Evolutionary conservation across 2,113 vertebrate genomes (phyloP), one percentile per base, ranked within the genome.

Genomic region (Grammomys surdaster): DNA sequence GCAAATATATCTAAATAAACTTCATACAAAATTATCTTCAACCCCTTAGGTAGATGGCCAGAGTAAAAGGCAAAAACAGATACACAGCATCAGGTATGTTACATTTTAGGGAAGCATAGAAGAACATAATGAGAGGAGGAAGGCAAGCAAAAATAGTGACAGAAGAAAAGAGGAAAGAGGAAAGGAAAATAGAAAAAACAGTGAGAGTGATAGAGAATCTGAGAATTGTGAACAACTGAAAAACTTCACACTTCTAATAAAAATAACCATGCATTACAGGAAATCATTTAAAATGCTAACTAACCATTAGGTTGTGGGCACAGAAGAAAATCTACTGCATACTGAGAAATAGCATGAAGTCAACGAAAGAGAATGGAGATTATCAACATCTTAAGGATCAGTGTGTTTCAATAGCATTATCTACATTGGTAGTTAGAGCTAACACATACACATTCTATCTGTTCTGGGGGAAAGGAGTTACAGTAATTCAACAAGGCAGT

Each of bases 111-210:
- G 2, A 69, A 33, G 4, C 26, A 22, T 2, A 48, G 28, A 24
- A 14, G 43, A 51, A 51, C 1, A 3, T 16, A 43, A 17, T 36
- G 1, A 43, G 26, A 7, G 56, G 24, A 63, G 22, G 2, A 43
- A 63, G 7, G 7, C 3, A 10, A 46, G 7, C 24, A 43, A 13
- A n/a, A 56, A 43, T 7, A 13, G 3, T 28, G 19, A 69, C 5
- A 5, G 3, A 19, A 10, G 4, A 10, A 24, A 3, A 12, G 22
- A 17, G 7, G 43, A 31, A 31, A 3, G 13, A 8, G 11, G 3
- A 43, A 31, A 12, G 5, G 3, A 10, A 36, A 4, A 33, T 4
- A 5, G 48, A 36, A 54, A 7, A 2, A 12, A 33, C 12, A 31
- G 6, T 16, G 2, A 36, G 3, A 56, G 22, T 14, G 48, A 33